A percentile compares a stretch with the other conserved stretches of the same genome.
These are phyloP conservation scores for Syndactyla subalaris DNA, from an alignment of 2,797 vertebrate genomes.

Conservation along the genomic window DNA sequence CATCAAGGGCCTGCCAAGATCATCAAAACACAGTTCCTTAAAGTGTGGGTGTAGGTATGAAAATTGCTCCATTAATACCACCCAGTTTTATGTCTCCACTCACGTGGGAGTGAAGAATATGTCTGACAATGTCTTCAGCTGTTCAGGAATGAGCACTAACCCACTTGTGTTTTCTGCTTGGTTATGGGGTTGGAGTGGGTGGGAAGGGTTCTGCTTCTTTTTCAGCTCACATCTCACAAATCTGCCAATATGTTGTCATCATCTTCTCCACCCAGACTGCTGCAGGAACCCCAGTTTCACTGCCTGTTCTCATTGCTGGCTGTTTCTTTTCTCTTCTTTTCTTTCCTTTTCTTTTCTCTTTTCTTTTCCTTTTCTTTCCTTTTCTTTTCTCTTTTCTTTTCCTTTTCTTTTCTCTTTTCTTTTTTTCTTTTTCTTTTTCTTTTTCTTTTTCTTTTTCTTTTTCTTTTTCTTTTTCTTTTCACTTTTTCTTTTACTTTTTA, in stretches of 20 bases:
- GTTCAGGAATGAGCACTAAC: neutral
- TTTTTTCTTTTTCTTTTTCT: no score
- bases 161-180: neutral
- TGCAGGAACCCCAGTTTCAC: neutral
- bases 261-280: neutral
- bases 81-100: neutral
- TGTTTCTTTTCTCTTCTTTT: neutral
- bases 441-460: no score
- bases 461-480: no score
- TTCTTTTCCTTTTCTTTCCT: no score
- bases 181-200: conserved; percentile 4
- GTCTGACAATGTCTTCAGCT: conserved; percentile 42
- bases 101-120: conserved; percentile 8
- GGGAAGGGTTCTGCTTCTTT: conserved; percentile 20
- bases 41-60: neutral
- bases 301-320: neutral
- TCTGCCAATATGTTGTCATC: neutral
- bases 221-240: neutral
- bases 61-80: conserved; percentile 1
- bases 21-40: neutral
- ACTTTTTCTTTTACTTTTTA: no score
- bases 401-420: neutral
- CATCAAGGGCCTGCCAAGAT: neutral
- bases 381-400: no score
- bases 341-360: no score